Base-by-base conservation (phyloP, 2,113 vertebrate species). In the Oreamnos americanus region DNA sequence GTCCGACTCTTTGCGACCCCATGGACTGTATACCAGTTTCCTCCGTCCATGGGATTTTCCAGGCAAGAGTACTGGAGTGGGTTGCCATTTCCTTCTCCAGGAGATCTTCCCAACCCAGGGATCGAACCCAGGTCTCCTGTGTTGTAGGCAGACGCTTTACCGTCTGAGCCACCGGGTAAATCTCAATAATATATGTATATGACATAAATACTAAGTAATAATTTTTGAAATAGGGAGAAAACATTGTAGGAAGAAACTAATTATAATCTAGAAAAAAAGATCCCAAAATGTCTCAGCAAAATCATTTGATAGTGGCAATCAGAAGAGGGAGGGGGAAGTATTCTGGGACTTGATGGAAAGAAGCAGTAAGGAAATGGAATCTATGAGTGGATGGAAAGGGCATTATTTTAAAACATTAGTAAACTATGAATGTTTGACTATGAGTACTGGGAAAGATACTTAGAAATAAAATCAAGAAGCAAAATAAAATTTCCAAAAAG, bases 401-500 rank as follows among this genome's bases (percentile, higher is more conserved):
- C 16, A 74, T n/a, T 93, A 15, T 83, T 87, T 78, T 25, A 8
- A 28, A 49, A 91, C 45, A 51, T 21, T 49, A 7, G 6, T 2
- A 87, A 90, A 90, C 13, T 47, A n/a, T n/a, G 4, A 81, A 30
- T 36, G 1, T 64, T 92, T 55, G 3, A 45, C 36, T 87, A 7
- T 87, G 21, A 91, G 7, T 21, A 78, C 15, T 43, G 16, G 33
- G 30, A 33, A 81, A 49, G 7, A 11, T 49, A 86, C 85, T 26
- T 45, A 95, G 3, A 83, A 95, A 62, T 17, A 74, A 62, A 76
- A 76, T 30, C 25, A 4, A 45, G 58, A 74, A 36, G 6, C 45
- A 82, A 4, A 90, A 60, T 53, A 92, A 94, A 86, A 62, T 4
- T 89, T 83, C 10, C 21, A 47, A 71, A 97, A 96, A 74, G 45